Evolutionary conservation across 2,888 invertebrate species (phyloP).

Genomic region (Tenthredo notha): DNA sequence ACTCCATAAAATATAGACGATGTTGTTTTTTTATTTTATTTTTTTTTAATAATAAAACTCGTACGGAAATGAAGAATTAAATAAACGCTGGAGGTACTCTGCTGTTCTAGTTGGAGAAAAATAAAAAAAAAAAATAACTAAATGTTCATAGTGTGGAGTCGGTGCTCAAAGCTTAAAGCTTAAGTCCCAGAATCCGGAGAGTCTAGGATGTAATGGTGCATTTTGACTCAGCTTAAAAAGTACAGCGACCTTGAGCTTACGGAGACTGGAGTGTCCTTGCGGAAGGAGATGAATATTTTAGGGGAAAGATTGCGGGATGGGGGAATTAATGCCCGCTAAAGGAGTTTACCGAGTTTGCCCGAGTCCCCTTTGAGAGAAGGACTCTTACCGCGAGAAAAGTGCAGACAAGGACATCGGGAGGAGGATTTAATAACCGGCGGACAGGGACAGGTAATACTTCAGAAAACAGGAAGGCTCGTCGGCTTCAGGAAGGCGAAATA

Average conservation of each 20-base stretch:
- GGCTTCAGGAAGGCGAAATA: neutral
- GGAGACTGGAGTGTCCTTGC: slow-evolving; percentile 36
- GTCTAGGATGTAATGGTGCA: neutral
- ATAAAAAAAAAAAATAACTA: no score
- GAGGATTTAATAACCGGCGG: slow-evolving; percentile 43
- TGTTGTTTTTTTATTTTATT: neutral
- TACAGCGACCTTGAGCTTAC: slow-evolving; percentile 19
- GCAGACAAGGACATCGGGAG: slow-evolving; percentile 20
- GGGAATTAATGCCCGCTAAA: slow-evolving; percentile 17
- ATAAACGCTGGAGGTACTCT: slow-evolving; percentile 11
- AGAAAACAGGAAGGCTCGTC: slow-evolving; percentile 26
- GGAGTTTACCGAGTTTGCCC: slow-evolving; percentile 41
- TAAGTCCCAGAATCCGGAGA: slow-evolving; percentile 20
- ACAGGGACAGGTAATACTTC: slow-evolving; percentile 29
- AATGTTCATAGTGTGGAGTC: neutral
- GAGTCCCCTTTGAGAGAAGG: slow-evolving; percentile 39
- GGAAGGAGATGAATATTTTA: slow-evolving; percentile 48
- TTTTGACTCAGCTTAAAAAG: slow-evolving; percentile 19
- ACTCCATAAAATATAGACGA: neutral
- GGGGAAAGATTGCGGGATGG: neutral
- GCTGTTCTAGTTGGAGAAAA: neutral
- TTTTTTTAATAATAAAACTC: neutral
- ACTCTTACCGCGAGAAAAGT: neutral
- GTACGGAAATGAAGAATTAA: slow-evolving; percentile 17
- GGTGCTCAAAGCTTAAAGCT: slow-evolving; percentile 3